phyloP scores from a whole-genome alignment of 2,797 vertebrate genomes.

The Loriculus beryllinus region DNA sequence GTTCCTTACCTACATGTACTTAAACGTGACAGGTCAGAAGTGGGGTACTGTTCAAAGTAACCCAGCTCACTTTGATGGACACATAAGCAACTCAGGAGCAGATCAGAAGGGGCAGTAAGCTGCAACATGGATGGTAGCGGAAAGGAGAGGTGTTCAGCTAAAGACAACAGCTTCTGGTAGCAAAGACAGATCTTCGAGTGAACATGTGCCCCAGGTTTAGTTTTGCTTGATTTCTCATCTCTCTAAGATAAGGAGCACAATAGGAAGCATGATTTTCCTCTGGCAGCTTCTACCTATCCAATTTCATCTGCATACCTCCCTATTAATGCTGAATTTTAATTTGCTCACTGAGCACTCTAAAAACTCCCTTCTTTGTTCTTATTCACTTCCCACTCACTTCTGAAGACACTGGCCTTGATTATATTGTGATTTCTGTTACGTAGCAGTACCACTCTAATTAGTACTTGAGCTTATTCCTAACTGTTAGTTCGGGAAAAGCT shows the following conservation, averaged over 20 bases:
- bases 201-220: not conserved
- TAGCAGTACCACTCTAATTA: not conserved
- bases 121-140: not conserved
- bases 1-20: not conserved
- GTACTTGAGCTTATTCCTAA: not conserved
- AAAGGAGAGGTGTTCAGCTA: not conserved
- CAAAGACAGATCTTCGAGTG: not conserved
- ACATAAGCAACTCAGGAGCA: not conserved
- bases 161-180: not conserved
- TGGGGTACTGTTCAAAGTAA: not conserved
- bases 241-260: not conserved
- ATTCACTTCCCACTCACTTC: not conserved
- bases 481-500: not conserved
- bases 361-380: conserved; percentile 1
- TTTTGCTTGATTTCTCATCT: not conserved
- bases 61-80: rapidly evolving
- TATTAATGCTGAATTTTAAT: not conserved
- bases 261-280: not conserved
- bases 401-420: not conserved
- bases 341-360: not conserved
- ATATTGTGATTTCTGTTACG: not conserved
- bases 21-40: not conserved
- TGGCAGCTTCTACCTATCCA: not conserved
- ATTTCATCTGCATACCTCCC: not conserved
- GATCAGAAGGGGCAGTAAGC: not conserved